Percentiles rank a stretch among this genome's conserved stretches.
Conservation (phyloP, 1,140 invertebrate species). For the Papilio machaon region DNA sequence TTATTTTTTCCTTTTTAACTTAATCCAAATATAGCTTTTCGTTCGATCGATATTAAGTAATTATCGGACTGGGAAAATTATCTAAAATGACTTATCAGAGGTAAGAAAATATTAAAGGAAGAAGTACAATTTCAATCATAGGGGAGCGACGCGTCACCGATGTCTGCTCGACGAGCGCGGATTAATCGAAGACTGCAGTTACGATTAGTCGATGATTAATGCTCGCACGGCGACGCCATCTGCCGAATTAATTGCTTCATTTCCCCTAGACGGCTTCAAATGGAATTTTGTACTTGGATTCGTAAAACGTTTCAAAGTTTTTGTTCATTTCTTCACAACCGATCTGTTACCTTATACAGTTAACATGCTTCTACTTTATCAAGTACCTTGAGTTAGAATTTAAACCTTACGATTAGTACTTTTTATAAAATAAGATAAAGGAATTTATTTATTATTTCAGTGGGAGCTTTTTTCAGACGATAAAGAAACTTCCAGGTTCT, state of each 20-base stretch:
- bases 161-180: conserved; percentile 58
- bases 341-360: conserved; percentile 40
- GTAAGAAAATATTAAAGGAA: conserved; percentile 36
- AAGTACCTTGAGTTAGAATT: no score
- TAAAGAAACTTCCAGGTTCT: background rate
- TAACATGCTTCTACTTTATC: background rate
- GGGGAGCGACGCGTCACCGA: conserved; percentile 44
- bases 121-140: conserved; percentile 38
- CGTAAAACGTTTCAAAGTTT: conserved; percentile 69
- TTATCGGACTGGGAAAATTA: conserved; percentile 2
- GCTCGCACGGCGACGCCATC: conserved; percentile 79
- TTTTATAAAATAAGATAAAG: background rate
- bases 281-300: conserved; percentile 79
- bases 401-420: no score
- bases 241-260: conserved; percentile 82
- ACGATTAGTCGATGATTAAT: conserved; percentile 82
- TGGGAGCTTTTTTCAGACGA: background rate
- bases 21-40: background rate
- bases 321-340: conserved; percentile 63
- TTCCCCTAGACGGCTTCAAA: conserved; percentile 79
- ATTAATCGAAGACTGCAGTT: conserved; percentile 81
- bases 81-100: conserved; percentile 4
- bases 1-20: background rate
- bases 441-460: background rate
- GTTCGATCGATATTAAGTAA: background rate